A percentile compares a stretch with the other conserved stretches of the same genome.
Conservation (phyloP, 2,113 vertebrate genomes). For the Erythrolamprus reginae region DNA sequence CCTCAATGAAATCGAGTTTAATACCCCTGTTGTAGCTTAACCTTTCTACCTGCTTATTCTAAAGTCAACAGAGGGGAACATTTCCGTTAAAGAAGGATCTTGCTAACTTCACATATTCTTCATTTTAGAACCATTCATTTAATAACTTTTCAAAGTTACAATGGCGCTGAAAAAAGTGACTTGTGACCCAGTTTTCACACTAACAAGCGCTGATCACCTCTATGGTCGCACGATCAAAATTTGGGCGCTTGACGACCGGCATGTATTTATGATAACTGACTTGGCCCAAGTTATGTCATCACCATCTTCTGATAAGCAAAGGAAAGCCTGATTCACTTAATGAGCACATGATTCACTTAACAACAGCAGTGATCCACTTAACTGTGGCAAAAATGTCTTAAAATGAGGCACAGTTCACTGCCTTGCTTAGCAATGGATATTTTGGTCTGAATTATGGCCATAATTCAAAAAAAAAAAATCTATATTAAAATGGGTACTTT, state of each 20-base stretch:
- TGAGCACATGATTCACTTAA: not conserved
- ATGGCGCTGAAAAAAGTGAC: not conserved
- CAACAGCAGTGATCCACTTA: not conserved
- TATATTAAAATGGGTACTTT: not conserved
- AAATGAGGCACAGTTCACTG: not conserved
- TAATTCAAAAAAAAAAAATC: not conserved
- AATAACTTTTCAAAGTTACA: not conserved
- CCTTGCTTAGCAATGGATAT: not conserved
- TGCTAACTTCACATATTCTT: not conserved
- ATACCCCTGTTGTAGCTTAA: not conserved
- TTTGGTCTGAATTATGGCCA: not conserved
- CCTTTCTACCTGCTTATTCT: not conserved
- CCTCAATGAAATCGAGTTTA: no score
- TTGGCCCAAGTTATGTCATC: not conserved
- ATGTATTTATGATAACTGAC: not conserved
- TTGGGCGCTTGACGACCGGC: not conserved
- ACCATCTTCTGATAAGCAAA: not conserved
- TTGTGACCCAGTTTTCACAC: not conserved
- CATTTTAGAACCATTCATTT: not conserved
- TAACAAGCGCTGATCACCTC: not conserved
- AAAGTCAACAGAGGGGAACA: no score
- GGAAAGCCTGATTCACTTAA: not conserved
- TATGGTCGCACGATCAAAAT: not conserved
- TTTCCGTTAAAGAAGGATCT: not conserved
- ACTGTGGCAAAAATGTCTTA: not conserved